A percentile compares a stretch with the other conserved stretches of the same genome.
Evolutionary conservation across 1,140 invertebrate species (phyloP).

Genomic region (Cydia splendana): DNA sequence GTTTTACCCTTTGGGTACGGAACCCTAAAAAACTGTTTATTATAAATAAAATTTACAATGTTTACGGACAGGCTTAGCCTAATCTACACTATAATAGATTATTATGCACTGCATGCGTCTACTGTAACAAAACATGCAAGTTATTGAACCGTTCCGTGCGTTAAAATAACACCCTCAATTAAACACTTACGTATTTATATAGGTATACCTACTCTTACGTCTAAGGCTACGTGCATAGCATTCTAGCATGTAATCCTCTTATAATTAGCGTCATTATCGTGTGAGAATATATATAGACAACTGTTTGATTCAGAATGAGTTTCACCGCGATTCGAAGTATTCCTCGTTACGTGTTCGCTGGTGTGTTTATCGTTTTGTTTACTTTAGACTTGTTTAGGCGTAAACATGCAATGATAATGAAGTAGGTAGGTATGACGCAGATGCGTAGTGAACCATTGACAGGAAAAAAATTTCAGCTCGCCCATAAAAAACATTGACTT

Average conservation of each 20-base stretch:
- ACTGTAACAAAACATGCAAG: neutral
- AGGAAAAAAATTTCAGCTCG: too few species aligned
- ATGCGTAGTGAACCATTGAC: too few species aligned
- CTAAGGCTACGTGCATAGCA: neutral
- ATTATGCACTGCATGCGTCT: too few species aligned
- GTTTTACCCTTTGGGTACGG: too few species aligned
- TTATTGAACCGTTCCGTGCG: neutral
- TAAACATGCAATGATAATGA: neutral
- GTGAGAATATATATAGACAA: neutral
- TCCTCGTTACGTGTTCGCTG: constrained; percentile 7
- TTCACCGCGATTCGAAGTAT: neutral
- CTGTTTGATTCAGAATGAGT: neutral
- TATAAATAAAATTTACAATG: too few species aligned
- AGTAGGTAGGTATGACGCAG: too few species aligned
- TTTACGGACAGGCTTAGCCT: too few species aligned
- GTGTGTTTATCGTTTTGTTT: constrained; percentile 24
- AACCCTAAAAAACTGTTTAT: too few species aligned
- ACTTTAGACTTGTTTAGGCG: constrained; percentile 15
- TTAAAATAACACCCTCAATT: constrained; percentile 1
- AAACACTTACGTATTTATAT: neutral
- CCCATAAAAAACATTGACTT: too few species aligned
- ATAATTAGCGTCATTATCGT: neutral
- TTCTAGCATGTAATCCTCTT: neutral
- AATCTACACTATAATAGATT: too few species aligned
- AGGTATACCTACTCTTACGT: neutral